A percentile compares a stretch with the other conserved stretches of the same genome.
These are phyloP conservation scores for Heliconius hortense DNA, from an alignment of 2,888 invertebrate species.

Conservation along the genomic window DNA sequence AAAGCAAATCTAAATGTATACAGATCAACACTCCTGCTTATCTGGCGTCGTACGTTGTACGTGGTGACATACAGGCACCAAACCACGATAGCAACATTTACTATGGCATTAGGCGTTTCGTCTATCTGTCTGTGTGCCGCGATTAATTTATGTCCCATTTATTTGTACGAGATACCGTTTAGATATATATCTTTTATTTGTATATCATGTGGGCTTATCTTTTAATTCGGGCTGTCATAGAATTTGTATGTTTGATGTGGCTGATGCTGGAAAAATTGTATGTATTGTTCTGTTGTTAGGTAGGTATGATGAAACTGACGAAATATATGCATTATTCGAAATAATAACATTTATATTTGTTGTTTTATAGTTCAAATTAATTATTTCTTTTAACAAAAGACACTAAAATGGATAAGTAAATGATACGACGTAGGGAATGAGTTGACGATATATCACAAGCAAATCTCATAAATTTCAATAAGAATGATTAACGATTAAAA, in stretches of 20 bases:
- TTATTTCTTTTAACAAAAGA: too few species aligned
- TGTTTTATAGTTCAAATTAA: too few species aligned
- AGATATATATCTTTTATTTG: conserved; percentile 73
- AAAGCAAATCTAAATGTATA: conserved; percentile 40
- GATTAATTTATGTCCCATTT: conserved; percentile 76
- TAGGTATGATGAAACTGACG: background rate
- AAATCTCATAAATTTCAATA: background rate
- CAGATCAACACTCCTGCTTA: conserved; percentile 43
- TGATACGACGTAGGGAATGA: background rate
- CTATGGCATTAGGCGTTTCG: conserved; percentile 71
- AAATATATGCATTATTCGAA: too few species aligned
- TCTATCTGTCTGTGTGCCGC: conserved; percentile 70
- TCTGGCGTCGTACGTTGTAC: conserved; percentile 50
- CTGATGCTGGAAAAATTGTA: background rate
- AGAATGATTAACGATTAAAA: too few species aligned
- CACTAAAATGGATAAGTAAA: background rate
- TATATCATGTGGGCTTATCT: conserved; percentile 75
- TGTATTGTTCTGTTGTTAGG: background rate
- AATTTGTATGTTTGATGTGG: conserved; percentile 4
- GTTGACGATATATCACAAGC: background rate
- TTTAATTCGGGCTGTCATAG: conserved; percentile 78
- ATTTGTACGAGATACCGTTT: conserved; percentile 75
- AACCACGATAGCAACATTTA: conserved; percentile 74
- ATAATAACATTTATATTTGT: too few species aligned
- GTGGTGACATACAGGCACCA: conserved; percentile 61